Percentiles rank a stretch among this genome's conserved stretches.
phyloP scores from a whole-genome alignment of 2,888 invertebrate species.

The Melitaea athalia region DNA sequence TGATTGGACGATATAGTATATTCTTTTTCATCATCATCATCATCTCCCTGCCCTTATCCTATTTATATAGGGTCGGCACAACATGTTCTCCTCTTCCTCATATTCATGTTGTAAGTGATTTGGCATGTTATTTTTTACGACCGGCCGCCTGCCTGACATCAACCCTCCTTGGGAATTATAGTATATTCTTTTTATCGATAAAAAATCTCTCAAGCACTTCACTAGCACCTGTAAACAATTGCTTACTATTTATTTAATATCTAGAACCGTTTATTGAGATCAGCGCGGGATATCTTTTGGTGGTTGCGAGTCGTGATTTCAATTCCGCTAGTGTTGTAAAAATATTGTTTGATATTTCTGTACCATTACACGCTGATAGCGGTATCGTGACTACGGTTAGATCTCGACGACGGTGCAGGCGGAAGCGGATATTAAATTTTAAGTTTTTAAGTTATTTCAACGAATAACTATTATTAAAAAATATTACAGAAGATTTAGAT shows the following conservation, averaged over 20 bases:
- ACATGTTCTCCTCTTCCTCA: no score
- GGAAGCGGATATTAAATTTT: constrained; percentile 2
- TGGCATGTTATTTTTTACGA: no score
- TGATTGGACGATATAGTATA: no score
- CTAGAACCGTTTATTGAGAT: constrained; percentile 19
- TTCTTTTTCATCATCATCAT: no score
- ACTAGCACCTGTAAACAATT: neutral
- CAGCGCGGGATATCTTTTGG: constrained; percentile 29
- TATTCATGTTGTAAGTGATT: no score
- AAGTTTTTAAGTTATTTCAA: no score
- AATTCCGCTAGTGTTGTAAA: constrained; percentile 47
- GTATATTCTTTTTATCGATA: neutral
- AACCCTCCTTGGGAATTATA: no score
- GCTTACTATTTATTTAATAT: neutral
- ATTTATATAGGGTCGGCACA: no score
- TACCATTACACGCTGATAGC: constrained; percentile 42
- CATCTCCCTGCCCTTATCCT: no score
- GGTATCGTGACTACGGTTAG: constrained; percentile 44
- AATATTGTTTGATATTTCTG: constrained; percentile 43
- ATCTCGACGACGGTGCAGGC: constrained; percentile 4
- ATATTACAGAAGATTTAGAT: no score
- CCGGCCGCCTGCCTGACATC: no score
- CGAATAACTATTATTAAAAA: no score
- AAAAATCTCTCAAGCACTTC: neutral
- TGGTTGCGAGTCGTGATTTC: constrained; percentile 41